Conservation (phyloP, 2,888 invertebrate genomes). For the Synergus itoensis region DNA sequence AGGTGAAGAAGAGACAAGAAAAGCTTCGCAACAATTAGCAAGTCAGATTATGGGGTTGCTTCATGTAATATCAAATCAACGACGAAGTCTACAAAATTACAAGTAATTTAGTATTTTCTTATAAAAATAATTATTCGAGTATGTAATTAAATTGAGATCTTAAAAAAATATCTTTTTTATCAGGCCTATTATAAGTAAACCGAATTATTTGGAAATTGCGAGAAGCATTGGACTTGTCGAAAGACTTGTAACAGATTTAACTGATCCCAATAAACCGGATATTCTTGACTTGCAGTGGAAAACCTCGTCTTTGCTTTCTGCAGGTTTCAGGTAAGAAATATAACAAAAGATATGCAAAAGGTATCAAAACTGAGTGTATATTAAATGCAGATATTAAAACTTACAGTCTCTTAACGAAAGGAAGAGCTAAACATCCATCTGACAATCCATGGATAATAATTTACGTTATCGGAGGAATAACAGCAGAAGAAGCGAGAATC, state of each 20-base stretch:
- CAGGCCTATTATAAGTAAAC: conserved; percentile 79
- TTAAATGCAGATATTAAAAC: not conserved
- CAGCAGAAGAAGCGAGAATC: conserved; percentile 82
- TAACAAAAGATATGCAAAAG: not conserved
- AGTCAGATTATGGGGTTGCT: conserved; percentile 73
- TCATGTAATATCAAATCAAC: conserved; percentile 73
- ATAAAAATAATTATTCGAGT: not conserved
- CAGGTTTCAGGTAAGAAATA: conserved; percentile 82
- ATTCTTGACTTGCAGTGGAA: conserved; percentile 81
- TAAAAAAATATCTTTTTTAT: conserved; percentile 58
- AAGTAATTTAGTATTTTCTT: conserved; percentile 66
- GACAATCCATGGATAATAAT: conserved; percentile 83
- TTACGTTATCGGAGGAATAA: conserved; percentile 84
- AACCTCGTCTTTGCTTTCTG: conserved; percentile 81
- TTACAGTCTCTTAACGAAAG: conserved; percentile 81
- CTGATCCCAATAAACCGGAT: conserved; percentile 81
- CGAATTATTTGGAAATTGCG: conserved; percentile 79
- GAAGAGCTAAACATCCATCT: conserved; percentile 80
- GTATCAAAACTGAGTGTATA: too few species aligned
- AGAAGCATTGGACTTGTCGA: conserved; percentile 81
- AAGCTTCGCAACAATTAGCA: conserved; percentile 73
- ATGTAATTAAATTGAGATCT: not conserved
- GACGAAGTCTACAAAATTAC: conserved; percentile 76
- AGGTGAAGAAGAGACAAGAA: conserved; percentile 62
- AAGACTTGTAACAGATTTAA: conserved; percentile 81